Evolutionary conservation across 2,797 vertebrate species (phyloP), one percentile per base, ranked within the genome.

Genomic region (Microctenopoma steveboyesi): DNA sequence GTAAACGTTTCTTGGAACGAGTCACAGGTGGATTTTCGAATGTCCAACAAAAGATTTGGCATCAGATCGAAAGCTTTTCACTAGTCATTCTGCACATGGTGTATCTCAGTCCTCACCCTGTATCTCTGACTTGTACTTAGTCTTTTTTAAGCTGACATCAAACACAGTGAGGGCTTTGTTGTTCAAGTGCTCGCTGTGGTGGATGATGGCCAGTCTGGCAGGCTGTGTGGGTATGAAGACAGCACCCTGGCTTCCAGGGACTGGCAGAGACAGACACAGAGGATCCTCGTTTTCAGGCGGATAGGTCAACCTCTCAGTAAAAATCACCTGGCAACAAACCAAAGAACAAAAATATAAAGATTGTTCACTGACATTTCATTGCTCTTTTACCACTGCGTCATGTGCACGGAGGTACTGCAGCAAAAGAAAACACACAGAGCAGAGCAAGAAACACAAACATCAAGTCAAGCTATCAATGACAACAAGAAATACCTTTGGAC

Each of bases 141-240:
- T 86, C 74, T 92, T 94, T 77, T 87, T 92, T 40, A 91, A 43
- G 61, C 53, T 74, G 74, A 94, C 63, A 69, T 94, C 88, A 4
- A 92, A 89, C 51, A 92, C 86, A 45, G 91, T 88, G 79, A 95
- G 82, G 35, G 59, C 64, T 69, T 68, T 89, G 70, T 88, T 85
- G 68, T 2, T 1, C 7, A 33, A 46, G 5, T 0, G 40, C 3
- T 10, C 25, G 0, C 48, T 74, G 64, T 57, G 15, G 56, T 91
- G 89, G 71, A 93, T 37, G 64, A 91, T 61, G 47, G 82, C 91
- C 82, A 94, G 79, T 67, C 92, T 92, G 78, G 93, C 86, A 28
- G 90, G 85, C 66, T 92, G 86, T 22, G 86, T 77, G 0, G 94
- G 90, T 61, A 92, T 80, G 85, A 94, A 96, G 76, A 90, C 93